Percentiles rank a stretch among this genome's conserved stretches.
Evolutionary conservation across 2,888 invertebrate genomes (phyloP).

Genomic region (Athripsodes cinereus): DNA sequence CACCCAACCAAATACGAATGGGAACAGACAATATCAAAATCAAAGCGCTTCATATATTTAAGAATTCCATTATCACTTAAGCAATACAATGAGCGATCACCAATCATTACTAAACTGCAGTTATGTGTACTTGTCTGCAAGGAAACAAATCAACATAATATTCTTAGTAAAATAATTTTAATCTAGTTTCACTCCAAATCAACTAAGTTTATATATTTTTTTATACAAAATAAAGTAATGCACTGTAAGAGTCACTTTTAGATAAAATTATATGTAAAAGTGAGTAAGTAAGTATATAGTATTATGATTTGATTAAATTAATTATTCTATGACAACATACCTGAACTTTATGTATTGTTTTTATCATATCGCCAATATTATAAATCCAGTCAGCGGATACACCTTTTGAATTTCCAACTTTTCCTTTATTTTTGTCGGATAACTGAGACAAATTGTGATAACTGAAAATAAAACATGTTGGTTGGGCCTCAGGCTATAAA

Average conservation of each 20-base stretch:
- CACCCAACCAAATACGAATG: constrained; percentile 64
- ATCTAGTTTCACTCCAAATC: no score
- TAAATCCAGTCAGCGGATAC: constrained; percentile 72
- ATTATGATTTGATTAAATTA: no score
- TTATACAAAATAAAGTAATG: not conserved
- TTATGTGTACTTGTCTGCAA: constrained; percentile 52
- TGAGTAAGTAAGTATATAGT: no score
- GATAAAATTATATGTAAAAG: no score
- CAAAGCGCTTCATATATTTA: constrained; percentile 77
- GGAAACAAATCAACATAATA: not conserved
- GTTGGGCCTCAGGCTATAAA: no score
- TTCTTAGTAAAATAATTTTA: not conserved
- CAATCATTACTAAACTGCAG: constrained; percentile 71
- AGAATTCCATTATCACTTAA: constrained; percentile 74
- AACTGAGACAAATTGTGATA: constrained; percentile 66
- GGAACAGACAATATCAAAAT: constrained; percentile 75
- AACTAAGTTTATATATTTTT: not conserved
- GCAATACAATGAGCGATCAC: constrained; percentile 79
- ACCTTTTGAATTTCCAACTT: constrained; percentile 51
- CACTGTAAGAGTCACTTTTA: no score
- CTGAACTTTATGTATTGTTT: constrained; percentile 57
- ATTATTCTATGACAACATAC: constrained; percentile 36
- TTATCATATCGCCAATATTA: constrained; percentile 73
- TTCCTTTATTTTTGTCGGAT: constrained; percentile 40
- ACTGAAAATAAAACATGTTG: constrained; percentile 48